Evolutionary conservation across 2,888 invertebrate genomes (phyloP).

Genomic region (Mystacides longicornis): DNA sequence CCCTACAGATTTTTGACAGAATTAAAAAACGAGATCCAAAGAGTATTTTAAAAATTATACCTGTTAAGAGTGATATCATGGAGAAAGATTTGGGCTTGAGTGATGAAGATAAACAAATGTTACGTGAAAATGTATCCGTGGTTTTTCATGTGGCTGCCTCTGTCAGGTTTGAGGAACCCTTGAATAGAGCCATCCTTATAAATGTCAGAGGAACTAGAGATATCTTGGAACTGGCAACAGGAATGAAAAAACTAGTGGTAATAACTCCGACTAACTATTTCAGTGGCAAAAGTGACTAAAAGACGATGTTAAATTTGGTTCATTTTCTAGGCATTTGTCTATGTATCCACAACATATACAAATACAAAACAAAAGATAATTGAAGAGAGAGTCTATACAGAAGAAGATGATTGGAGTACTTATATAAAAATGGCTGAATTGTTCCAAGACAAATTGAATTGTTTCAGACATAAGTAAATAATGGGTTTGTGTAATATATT

Average conservation of each 20-base stretch:
- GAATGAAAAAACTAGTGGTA: slow-evolving; percentile 27
- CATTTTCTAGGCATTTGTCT: slow-evolving; percentile 10
- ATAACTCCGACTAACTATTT: background rate
- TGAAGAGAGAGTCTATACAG: slow-evolving; percentile 15
- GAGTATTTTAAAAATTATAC: slow-evolving; percentile 23
- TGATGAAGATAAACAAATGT: slow-evolving; percentile 18
- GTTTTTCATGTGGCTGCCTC: slow-evolving; percentile 27
- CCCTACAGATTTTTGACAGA: slow-evolving; percentile 23
- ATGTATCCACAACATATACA: slow-evolving; percentile 16
- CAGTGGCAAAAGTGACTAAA: background rate
- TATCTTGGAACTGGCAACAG: slow-evolving; percentile 23
- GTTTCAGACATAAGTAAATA: slow-evolving; percentile 14
- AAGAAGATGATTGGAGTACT: slow-evolving; percentile 20
- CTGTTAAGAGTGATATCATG: slow-evolving; percentile 24
- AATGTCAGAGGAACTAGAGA: slow-evolving; percentile 27
- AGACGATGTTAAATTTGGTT: background rate
- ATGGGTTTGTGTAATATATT: background rate
- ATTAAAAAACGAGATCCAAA: slow-evolving; percentile 19
- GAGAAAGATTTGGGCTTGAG: slow-evolving; percentile 23
- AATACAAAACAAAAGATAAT: slow-evolving; percentile 9
- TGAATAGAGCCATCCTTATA: slow-evolving; percentile 23
- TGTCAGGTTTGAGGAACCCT: slow-evolving; percentile 26
- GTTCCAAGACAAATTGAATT: slow-evolving; percentile 20
- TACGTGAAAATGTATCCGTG: slow-evolving; percentile 24
- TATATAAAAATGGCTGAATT: slow-evolving; percentile 22